Evolutionary conservation across 1,140 invertebrate genomes (phyloP), one percentile per base, ranked within the genome.

Genomic region (Trachelipus rathkii): DNA sequence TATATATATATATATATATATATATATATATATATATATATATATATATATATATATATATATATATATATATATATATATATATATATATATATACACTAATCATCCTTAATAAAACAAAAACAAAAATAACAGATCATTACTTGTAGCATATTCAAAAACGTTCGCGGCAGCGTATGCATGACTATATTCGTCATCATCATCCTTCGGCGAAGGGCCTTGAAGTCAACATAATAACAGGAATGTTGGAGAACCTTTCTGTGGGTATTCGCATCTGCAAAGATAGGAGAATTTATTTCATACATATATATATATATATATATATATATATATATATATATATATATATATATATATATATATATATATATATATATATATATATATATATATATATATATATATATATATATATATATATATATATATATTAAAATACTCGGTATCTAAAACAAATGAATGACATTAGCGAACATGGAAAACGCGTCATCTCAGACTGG

Each of bases 171-270:
- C 44, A 81, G 66, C 6, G 77, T n/a, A 81, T n/a, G 74, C 24
- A 23, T 10, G 69, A 13, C 67, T 46, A 4, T 13, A 15, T 19
- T 81, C 79, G 10, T 81, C 84, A 81, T 86, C 84, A 81, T 90
- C 89, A 72, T 90, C 89, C 78, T 89, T 77, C 13, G 81, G 79
- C 53, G 78, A 81, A 24, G 80, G 69, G n/a, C 77, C 73, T 74
- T 79, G 78, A 95, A 82, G 93, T 95, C 50, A 97, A 87, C 81
- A 95, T 88, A 76, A 95, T 94, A 43, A 97, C 94, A 6, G 95
- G 95, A 75, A 97, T 93, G 84, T 93, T 93, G n/a, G 93, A 91
- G 86, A 97, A 97, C 83, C 97, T 94, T 84, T 96, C 95, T 74
- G 93, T 95, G 23, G 95, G 95, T 81, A 98, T 95, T 77, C 94